phyloP scores from a whole-genome alignment of 1,140 invertebrate species.

The Apis dorsata region DNA sequence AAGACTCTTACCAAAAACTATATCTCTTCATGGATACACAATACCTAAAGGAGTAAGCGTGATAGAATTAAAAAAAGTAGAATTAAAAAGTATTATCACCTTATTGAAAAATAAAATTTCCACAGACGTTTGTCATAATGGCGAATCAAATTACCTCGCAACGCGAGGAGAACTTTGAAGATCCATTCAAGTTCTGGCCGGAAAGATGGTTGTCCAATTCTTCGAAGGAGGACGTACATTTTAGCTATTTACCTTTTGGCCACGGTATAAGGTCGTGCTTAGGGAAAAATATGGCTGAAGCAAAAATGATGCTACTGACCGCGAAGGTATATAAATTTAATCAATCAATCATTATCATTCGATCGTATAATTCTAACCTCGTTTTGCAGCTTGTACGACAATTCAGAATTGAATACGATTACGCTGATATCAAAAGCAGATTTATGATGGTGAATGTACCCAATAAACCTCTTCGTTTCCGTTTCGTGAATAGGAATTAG shows the following conservation, averaged over 20 bases:
- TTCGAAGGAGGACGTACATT: conserved; percentile 73
- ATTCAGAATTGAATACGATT: conserved; percentile 84
- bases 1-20: conserved; percentile 84
- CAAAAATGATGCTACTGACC: conserved; percentile 81
- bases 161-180: conserved; percentile 86
- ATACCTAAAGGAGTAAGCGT: conserved; percentile 83
- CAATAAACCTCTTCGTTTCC: conserved; percentile 82
- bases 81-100: conserved; percentile 8
- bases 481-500: conserved; percentile 82
- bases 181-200: conserved; percentile 85
- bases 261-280: conserved; percentile 82
- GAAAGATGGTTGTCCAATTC: conserved; percentile 84
- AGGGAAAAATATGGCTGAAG: conserved; percentile 82
- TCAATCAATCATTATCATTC: background rate
- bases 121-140: conserved; percentile 86
- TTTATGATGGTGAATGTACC: conserved; percentile 82
- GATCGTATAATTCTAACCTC: background rate
- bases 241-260: conserved; percentile 83
- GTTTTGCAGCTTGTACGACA: conserved; percentile 81
- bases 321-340: conserved; percentile 77
- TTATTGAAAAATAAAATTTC: conserved; percentile 22
- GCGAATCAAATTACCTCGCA: conserved; percentile 85
- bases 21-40: conserved; percentile 84
- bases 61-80: background rate
- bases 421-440: conserved; percentile 82